Evolutionary conservation across 2,797 vertebrate genomes (phyloP).

Genomic region (Psittacula derbiana): DNA sequence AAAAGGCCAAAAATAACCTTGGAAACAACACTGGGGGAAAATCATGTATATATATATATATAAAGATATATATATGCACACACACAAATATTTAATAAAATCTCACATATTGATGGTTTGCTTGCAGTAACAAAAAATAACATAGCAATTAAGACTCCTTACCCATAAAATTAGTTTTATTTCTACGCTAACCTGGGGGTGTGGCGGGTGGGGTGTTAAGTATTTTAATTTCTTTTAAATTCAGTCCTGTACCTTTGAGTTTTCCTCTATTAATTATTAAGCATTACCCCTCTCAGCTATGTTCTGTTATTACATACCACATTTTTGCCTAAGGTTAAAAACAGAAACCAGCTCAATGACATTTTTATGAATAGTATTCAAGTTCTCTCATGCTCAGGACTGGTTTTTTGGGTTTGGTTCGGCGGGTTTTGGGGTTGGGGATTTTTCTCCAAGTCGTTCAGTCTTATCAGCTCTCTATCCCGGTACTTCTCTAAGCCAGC

Average conservation of each 20-base stretch:
- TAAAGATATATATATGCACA: fast-evolving
- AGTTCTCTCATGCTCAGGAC: not conserved
- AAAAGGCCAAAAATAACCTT: not conserved
- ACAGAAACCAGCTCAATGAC: not conserved
- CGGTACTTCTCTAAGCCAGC: fast-evolving
- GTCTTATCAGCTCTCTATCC: not conserved
- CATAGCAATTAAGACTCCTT: not conserved
- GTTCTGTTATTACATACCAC: fast-evolving
- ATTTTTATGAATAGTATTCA: not conserved
- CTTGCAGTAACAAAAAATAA: not conserved
- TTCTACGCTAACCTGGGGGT: not conserved
- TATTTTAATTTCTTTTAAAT: not conserved
- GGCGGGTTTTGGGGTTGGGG: not conserved
- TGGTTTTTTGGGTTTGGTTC: not conserved
- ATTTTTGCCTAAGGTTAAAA: not conserved
- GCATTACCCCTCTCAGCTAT: not conserved
- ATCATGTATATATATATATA: not conserved
- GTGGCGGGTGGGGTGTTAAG: not conserved
- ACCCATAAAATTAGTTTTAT: not conserved
- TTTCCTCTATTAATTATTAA: not conserved
- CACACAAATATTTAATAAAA: fast-evolving
- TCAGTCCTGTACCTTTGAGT: not conserved
- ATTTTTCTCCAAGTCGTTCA: not conserved
- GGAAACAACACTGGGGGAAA: not conserved
- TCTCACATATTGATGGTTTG: not conserved